These are phyloP conservation scores for Percopsis omiscomaycus DNA, from an alignment of 2,797 vertebrate genomes.

Conservation along the genomic window DNA sequence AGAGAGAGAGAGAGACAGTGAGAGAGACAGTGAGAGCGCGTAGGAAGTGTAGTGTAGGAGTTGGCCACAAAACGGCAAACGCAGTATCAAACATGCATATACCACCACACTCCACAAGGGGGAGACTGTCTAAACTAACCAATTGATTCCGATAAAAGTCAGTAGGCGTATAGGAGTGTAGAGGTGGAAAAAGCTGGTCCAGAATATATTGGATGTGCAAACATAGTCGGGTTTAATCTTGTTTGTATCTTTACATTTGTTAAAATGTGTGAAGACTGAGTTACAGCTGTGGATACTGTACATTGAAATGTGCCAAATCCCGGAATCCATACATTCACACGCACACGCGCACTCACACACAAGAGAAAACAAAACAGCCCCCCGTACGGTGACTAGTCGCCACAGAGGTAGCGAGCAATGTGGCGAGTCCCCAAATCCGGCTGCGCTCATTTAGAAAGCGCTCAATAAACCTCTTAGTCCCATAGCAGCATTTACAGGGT, in stretches of 20 bases:
- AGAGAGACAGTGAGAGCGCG: not conserved
- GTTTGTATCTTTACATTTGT: too few relatives aligned
- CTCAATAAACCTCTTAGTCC: conserved; percentile 59
- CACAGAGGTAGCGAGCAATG: conserved; percentile 33
- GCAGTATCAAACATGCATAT: too few relatives aligned
- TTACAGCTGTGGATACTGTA: too few relatives aligned
- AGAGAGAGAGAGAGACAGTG: not conserved
- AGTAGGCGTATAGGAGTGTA: too few relatives aligned
- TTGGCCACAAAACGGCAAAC: not conserved
- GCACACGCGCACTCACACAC: not conserved
- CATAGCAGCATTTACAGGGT: conserved; percentile 54
- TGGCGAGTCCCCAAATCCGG: conserved; percentile 45
- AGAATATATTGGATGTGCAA: too few relatives aligned
- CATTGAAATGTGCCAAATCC: too few relatives aligned
- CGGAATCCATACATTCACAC: not conserved
- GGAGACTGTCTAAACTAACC: too few relatives aligned
- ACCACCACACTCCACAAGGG: too few relatives aligned
- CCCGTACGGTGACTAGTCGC: conserved; percentile 24
- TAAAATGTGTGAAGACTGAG: too few relatives aligned
- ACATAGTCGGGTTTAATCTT: too few relatives aligned
- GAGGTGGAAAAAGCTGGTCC: too few relatives aligned
- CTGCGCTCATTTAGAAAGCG: conserved; percentile 39
- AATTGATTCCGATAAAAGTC: too few relatives aligned
- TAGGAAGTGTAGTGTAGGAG: not conserved
- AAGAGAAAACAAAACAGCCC: conserved; percentile 9